Conservation (phyloP, 64 coral and sea anemone species). For the Stichodactyla helianthus region DNA sequence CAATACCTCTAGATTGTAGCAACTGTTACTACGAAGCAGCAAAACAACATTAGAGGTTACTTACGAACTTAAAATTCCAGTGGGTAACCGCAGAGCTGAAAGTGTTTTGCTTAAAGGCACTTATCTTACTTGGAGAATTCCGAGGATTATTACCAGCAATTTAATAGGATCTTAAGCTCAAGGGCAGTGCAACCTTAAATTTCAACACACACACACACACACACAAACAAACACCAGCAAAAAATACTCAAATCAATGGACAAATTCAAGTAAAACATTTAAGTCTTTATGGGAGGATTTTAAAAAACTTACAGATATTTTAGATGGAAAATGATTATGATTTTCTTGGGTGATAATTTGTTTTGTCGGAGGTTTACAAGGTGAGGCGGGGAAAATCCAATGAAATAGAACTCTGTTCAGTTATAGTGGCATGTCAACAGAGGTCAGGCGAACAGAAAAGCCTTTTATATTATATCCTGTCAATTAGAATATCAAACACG, state of each 20-base stretch:
- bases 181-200: neutral
- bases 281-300: neutral
- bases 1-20: neutral
- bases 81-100: constrained; percentile 5
- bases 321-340: neutral
- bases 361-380: neutral
- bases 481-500: neutral
- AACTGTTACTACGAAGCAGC: neutral
- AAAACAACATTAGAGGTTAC: neutral
- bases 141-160: neutral
- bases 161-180: neutral
- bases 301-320: too few relatives aligned
- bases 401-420: neutral
- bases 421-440: neutral
- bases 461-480: neutral
- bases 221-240: neutral
- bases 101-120: neutral
- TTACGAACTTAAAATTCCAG: constrained; percentile 1
- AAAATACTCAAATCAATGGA: too few relatives aligned
- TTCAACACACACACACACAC: neutral
- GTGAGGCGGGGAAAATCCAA: neutral
- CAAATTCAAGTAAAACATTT: neutral
- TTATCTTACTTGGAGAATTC: constrained; percentile 3
- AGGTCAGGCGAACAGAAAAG: neutral
- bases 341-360: neutral